Evolutionary conservation across 2,888 invertebrate species (phyloP), one percentile per base, ranked within the genome.

Genomic region (Siphlonurus alternatus): DNA sequence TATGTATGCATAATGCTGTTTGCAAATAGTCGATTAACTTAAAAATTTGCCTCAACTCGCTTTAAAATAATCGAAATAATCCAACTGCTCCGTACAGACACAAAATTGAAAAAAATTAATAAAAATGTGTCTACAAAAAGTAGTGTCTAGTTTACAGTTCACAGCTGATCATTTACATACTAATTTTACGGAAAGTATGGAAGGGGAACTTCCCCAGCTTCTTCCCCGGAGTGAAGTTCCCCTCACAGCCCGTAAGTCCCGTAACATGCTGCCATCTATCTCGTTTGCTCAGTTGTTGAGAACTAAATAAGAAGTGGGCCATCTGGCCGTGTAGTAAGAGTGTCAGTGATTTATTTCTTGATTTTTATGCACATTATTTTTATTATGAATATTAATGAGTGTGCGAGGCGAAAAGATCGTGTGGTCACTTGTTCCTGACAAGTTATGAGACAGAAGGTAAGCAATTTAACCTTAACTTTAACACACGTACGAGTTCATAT

Each of bases 281-380:
- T 38, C n/a, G 38, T 10, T 10, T 10, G 15, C 15, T 15, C 38
- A 38, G 38, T 38, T 38, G 38, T 38, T 38, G 38, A 38, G 15
- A 38, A 38, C 38, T 38, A 38, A 5, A 38, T 5, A 10, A 2
- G 68, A 68, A 65, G 75, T 76, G 69, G 62, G 53, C 23, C 25
- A 64, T 51, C n/a, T 23, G 23, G 24, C n/a, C 25, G 54, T 60
- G 62, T 54, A 63, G 64, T 63, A 59, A 65, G 22, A 60, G 22
- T 23, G 63, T 62, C 20, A 62, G 25, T 59, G 19, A 22, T 25
- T 20, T 53, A 59, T 59, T 51, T 15, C 25, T 62, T 2, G 23
- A 65, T 5, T n/a, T 24, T 24, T 20, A 53, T 64, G 15, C 22
- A n/a, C 53, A 10, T 61, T 61, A 63, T 20, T 61, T 60, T 20